phyloP scores from a whole-genome alignment of 2,113 vertebrate genomes.

The Colaptes auratus region DNA sequence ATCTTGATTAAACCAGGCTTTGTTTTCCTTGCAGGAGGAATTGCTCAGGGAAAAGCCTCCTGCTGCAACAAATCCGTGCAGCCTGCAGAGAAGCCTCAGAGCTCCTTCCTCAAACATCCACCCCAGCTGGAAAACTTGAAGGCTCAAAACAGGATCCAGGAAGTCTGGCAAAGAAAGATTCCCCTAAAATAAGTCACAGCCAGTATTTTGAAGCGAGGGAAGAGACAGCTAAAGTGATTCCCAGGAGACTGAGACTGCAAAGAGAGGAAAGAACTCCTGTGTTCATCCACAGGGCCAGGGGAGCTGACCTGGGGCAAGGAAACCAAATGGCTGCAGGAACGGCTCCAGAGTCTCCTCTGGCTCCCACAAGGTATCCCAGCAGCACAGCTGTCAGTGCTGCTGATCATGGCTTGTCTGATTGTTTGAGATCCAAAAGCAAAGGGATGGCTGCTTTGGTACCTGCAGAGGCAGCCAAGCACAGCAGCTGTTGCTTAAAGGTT shows the following conservation, averaged over 20 bases:
- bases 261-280: background rate
- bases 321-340: background rate
- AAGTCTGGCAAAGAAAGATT: background rate
- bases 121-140: background rate
- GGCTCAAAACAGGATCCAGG: background rate
- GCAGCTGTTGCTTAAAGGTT: background rate
- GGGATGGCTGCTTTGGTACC: background rate
- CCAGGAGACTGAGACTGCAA: background rate
- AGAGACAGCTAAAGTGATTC: background rate
- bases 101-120: background rate
- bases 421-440: background rate
- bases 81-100: background rate
- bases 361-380: conserved; percentile 9
- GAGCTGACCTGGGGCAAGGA: background rate
- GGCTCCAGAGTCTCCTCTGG: background rate
- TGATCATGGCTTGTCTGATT: background rate
- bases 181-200: background rate
- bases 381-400: background rate
- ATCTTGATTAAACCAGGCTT: background rate
- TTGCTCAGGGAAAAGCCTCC: conserved; percentile 46
- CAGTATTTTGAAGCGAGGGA: background rate
- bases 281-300: background rate
- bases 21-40: conserved; percentile 38
- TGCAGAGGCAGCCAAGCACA: background rate
- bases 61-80: conserved; percentile 20